A percentile compares a stretch with the other conserved stretches of the same genome.
Conservation (phyloP, 2,888 invertebrate genomes). For the Drosophila glabriapex region DNA sequence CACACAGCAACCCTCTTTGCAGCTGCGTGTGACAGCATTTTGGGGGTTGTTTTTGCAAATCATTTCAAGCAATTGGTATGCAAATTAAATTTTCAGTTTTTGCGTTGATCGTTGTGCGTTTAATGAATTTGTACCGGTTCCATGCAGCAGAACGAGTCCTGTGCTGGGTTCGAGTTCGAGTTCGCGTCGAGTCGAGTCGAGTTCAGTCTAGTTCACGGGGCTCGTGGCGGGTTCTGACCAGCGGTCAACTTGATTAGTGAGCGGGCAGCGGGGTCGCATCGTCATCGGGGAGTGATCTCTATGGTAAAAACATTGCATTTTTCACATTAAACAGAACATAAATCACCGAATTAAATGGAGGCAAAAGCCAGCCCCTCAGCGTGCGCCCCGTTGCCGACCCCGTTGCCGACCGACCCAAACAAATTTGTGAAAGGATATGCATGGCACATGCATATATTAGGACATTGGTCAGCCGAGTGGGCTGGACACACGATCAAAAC, state of each 20-base stretch:
- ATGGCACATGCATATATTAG: conserved; percentile 25
- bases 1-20: conserved; percentile 40
- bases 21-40: conserved; percentile 50
- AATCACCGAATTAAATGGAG: conserved; percentile 81
- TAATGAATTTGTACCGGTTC: conserved; percentile 75
- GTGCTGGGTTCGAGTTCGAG: conserved; percentile 10
- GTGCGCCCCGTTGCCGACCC: conserved; percentile 14
- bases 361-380: conserved; percentile 47
- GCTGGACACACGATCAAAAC: conserved; percentile 82
- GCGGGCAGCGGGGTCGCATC: conserved; percentile 60
- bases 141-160: conserved; percentile 1
- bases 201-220: conserved; percentile 13
- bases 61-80: conserved; percentile 75
- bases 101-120: conserved; percentile 69
- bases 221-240: conserved; percentile 62
- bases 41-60: conserved; percentile 56
- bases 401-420: conserved; percentile 47
- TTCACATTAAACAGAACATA: conserved; percentile 84
- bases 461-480: conserved; percentile 60
- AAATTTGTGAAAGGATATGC: conserved; percentile 51
- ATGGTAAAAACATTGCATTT: conserved; percentile 83
- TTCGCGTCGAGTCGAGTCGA: background rate
- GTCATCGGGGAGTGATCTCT: conserved; percentile 82
- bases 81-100: conserved; percentile 65
- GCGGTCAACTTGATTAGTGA: conserved; percentile 83